Evolutionary conservation across 1,140 invertebrate genomes (phyloP).

Genomic region (Pachyrhynchus sulphureomaculatus): DNA sequence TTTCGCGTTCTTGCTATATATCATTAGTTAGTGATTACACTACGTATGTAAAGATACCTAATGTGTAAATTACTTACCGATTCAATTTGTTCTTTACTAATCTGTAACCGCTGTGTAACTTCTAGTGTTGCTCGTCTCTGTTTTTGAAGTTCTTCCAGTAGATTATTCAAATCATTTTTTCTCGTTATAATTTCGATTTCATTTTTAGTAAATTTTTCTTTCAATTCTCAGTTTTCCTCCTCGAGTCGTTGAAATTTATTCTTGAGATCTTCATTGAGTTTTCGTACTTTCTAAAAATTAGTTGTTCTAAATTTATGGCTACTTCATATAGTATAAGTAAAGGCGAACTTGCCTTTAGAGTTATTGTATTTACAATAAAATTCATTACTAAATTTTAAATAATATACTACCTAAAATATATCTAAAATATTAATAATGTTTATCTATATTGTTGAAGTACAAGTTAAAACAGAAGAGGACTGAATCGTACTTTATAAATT

Average conservation of each 20-base stretch:
- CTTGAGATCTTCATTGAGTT: constrained; percentile 16
- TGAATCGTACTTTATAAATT: no score
- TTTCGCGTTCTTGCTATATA: no score
- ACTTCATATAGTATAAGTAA: neutral
- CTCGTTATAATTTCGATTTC: constrained; percentile 14
- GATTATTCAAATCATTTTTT: constrained; percentile 26
- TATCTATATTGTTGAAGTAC: no score
- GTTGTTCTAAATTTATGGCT: neutral
- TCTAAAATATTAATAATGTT: no score
- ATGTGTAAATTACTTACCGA: constrained; percentile 22
- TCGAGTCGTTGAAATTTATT: constrained; percentile 8
- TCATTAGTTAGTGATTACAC: neutral
- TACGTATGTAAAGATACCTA: no score
- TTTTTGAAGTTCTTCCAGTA: constrained; percentile 18
- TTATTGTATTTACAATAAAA: no score
- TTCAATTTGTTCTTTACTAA: constrained; percentile 30
- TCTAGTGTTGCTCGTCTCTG: constrained; percentile 15
- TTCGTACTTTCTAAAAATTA: constrained; percentile 18
- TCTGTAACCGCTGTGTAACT: constrained; percentile 19
- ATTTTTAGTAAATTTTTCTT: constrained; percentile 19
- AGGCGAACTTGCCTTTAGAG: neutral
- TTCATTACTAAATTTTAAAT: no score
- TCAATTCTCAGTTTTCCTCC: constrained; percentile 16
- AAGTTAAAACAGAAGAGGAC: no score
- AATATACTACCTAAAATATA: no score